Base-by-base conservation (phyloP, 2,797 vertebrate genomes). In the Cottoperca gobio region DNA sequence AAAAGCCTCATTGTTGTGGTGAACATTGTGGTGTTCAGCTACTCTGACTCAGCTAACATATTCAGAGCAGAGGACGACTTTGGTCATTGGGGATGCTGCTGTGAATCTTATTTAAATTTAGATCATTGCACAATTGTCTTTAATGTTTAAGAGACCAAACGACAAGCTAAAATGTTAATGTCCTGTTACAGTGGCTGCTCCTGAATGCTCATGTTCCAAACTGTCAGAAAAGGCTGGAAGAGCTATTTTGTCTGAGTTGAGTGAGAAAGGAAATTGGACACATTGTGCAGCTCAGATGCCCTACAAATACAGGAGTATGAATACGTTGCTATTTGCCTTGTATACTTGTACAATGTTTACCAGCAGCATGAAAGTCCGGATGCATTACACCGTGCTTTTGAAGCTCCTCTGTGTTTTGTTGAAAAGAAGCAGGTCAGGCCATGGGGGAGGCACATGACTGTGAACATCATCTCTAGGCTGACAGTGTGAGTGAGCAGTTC, bases 341-440 rank as follows among this genome's bases (percentile, higher is more conserved):
- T 43, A 48, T n/a, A 26, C 42, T 73, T 67, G 61, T 69, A 26
- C 46, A 70, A 10, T 84, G 61, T 83, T 77, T 73, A 70, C 69
- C 67, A 82, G 55, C 67, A 82, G 55, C 31, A 37, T 73, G 45
- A 68, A 59, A 70, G 73, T 53, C 49, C 13, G 1, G 73, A 80
- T 82, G 70, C 64, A 73, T 83, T 81, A 59, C 48, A 68, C 26
- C 61, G n/a, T 73, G 33, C 49, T 46, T 54, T 64, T 63, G 55
- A 69, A 76, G 67, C 33, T 57, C 46, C 54, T 58, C 42, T 3
- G 45, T 76, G 73, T 45, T n/a, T 73, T 45, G 65, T 52, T 65
- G 65, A 76, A 77, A 60, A 63, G 70, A 84, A 87, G 62, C 61
- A 71, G 84, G 73, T 83, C 79, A 88, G 37, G 73, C 76, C 84